A percentile compares a stretch with the other conserved stretches of the same genome.
Evolutionary conservation across 1,140 invertebrate species (phyloP).

Genomic region (Drosophila lacertosa): DNA sequence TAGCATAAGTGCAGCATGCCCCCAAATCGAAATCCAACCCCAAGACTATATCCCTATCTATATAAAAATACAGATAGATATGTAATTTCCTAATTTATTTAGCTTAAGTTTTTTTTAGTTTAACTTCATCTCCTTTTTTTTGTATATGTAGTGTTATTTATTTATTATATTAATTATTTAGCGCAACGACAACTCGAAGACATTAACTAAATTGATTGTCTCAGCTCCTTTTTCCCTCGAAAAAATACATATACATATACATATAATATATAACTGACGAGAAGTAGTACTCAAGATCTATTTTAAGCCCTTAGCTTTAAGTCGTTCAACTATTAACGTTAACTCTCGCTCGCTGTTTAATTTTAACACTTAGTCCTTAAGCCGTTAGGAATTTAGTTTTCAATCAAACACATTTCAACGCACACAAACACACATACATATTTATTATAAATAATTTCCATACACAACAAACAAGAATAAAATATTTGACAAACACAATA

Average conservation of each 20-base stretch:
- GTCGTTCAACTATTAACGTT: constrained; percentile 48
- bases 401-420: constrained; percentile 36
- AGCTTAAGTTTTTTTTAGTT: too few relatives aligned
- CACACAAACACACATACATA: background rate
- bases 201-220: constrained; percentile 8
- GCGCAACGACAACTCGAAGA: constrained; percentile 26
- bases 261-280: background rate
- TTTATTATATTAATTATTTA: constrained; percentile 37
- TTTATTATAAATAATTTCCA: background rate
- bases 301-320: constrained; percentile 6
- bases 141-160: constrained; percentile 43
- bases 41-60: too few relatives aligned
- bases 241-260: background rate
- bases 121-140: background rate
- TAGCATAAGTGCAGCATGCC: too few relatives aligned
- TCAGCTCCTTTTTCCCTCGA: background rate
- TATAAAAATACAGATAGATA: too few relatives aligned
- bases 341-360: constrained; percentile 42
- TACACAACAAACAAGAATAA: constrained; percentile 2
- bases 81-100: too few relatives aligned
- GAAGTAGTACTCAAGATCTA: background rate
- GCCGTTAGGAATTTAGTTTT: constrained; percentile 26
- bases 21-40: too few relatives aligned
- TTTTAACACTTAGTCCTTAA: constrained; percentile 5
- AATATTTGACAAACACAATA: background rate